Conservation (phyloP, 2,888 invertebrate species). For the Rhingia rostrata region DNA sequence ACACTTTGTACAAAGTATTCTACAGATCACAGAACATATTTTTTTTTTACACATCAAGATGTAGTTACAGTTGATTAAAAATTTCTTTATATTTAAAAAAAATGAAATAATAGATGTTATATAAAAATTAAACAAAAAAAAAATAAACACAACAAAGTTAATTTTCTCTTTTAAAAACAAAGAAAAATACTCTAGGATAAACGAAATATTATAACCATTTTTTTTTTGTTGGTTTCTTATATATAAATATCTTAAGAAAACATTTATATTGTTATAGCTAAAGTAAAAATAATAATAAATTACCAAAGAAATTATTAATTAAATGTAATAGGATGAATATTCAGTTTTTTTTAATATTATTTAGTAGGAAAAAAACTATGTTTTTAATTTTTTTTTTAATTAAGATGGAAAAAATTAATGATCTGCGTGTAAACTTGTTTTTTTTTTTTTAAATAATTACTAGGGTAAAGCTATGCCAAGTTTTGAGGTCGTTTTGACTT, state of each 20-base stretch:
- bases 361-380: conserved; percentile 67
- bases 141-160: conserved; percentile 65
- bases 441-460: conserved; percentile 55
- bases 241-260: conserved; percentile 39
- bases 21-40: conserved; percentile 83
- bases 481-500: conserved; percentile 74
- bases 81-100: conserved; percentile 60
- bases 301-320: conserved; percentile 45
- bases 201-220: conserved; percentile 34
- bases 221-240: neutral
- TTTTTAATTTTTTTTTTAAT: conserved; percentile 40
- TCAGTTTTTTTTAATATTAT: conserved; percentile 49
- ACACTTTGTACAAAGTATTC: conserved; percentile 83
- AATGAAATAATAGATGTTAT: conserved; percentile 61
- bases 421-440: conserved; percentile 60
- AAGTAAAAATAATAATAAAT: conserved; percentile 44
- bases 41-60: conserved; percentile 75
- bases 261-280: conserved; percentile 8
- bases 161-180: conserved; percentile 59
- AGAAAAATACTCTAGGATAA: conserved; percentile 63
- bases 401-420: conserved; percentile 57
- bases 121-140: conserved; percentile 50
- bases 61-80: conserved; percentile 69
- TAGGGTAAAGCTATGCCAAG: conserved; percentile 81
- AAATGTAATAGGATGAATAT: conserved; percentile 72